A percentile compares a stretch with the other conserved stretches of the same genome.
Conservation (phyloP, 2,113 vertebrate genomes). For the Pachycephala philippinensis region DNA sequence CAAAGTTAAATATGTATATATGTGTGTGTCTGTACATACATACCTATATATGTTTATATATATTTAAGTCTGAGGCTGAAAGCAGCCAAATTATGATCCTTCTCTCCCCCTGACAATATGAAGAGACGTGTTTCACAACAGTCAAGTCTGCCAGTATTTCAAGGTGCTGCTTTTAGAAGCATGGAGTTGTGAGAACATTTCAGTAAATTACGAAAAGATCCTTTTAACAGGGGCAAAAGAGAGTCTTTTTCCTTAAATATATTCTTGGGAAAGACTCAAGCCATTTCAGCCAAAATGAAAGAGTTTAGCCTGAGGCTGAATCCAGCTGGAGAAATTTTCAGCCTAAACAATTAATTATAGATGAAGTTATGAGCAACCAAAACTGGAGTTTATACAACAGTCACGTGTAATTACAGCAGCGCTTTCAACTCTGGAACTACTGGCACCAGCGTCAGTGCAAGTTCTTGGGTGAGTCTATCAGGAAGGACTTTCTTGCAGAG, state of each 20-base stretch:
- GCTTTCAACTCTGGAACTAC: background rate
- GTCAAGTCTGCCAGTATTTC: background rate
- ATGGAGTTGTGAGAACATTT: background rate
- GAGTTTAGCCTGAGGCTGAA: conserved; percentile 4
- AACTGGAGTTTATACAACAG: background rate
- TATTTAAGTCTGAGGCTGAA: background rate
- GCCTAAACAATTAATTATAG: conserved; percentile 36
- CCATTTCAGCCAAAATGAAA: conserved; percentile 20
- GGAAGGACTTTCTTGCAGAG: background rate
- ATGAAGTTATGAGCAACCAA: conserved; percentile 2
- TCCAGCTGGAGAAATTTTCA: conserved; percentile 14
- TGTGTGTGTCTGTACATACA: background rate
- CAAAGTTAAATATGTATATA: background rate
- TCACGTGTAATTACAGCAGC: background rate
- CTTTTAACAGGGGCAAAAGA: background rate
- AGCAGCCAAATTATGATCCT: background rate
- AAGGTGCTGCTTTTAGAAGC: conserved; percentile 21
- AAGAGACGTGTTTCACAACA: background rate
- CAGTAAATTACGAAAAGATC: background rate
- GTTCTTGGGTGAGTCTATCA: background rate
- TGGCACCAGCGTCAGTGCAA: background rate
- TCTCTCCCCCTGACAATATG: background rate
- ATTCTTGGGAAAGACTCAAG: background rate
- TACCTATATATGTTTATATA: background rate
- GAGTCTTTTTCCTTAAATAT: background rate